Evolutionary conservation across 2,888 invertebrate genomes (phyloP), one percentile per base, ranked within the genome.

Genomic region (Polyploca ridens): DNA sequence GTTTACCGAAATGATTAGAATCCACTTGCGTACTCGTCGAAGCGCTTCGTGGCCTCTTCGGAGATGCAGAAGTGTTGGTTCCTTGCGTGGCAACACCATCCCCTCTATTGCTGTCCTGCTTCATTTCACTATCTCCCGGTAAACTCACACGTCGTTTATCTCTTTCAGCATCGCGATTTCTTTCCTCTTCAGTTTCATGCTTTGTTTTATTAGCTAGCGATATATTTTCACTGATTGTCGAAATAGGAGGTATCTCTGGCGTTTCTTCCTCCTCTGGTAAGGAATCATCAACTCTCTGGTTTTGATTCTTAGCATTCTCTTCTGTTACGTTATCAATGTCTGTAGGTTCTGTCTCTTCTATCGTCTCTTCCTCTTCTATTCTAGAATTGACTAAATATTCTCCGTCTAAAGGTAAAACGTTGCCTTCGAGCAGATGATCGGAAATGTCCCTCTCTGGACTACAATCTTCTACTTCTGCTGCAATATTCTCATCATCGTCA

Each of bases 11-110:
- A 91, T 97, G 96, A 94, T 97, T 96, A 61, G 96, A 96, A 89
- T 98, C 97, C 77, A 97, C 97, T 95, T 97, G 97, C 10, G 97
- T 97, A 74, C 97, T 96, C 60, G 97, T 97, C 49, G 97, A 96
- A 72, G 97, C 96, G 91, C 97, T 97, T 82, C 96, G 95, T 65
- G 97, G 97, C 89, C 97, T 94, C 88, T 96, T 96, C 68, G 96
- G 96, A 44, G 96, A 96, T 49, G 90, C 82, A 63, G 90, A 85
- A 67, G 90, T 92, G 78, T 91, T 87, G 64, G 93, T 91, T 3
- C 90, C 90, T 68, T 91, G 90, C 3, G 91, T 81, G 14, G 89
- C 77, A 3, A 88, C 85, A 57, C 90, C 89, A 38, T 93, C 91
- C 69, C 81, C 87, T 84, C 85, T 92, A 76, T 71, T 84, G 76